Evolutionary conservation across 2,888 invertebrate genomes (phyloP).

Genomic region (Entomobrya proxima): DNA sequence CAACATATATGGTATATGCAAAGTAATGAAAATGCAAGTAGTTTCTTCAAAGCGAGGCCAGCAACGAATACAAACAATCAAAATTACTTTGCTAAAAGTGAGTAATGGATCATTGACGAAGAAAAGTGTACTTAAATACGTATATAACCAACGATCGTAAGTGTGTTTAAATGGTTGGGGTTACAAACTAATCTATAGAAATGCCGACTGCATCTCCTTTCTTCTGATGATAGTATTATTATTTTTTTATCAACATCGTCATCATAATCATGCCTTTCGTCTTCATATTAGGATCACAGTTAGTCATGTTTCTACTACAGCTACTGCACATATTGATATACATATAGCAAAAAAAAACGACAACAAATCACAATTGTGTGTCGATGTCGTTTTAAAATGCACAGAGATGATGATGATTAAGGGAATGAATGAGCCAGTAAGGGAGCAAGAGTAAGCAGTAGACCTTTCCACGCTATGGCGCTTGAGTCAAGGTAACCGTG

Average conservation of each 20-base stretch:
- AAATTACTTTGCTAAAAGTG: too few relatives aligned
- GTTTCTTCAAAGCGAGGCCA: background rate
- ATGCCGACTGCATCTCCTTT: background rate
- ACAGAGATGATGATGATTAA: background rate
- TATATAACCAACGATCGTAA: background rate
- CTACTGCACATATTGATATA: too few relatives aligned
- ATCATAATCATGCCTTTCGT: background rate
- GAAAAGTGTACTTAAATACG: background rate
- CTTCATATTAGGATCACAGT: too few relatives aligned
- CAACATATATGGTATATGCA: background rate
- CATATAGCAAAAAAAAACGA: background rate
- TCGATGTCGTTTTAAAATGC: conserved; percentile 50
- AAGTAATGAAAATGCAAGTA: background rate
- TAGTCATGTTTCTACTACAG: too few relatives aligned
- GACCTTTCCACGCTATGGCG: conserved; percentile 57
- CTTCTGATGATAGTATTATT: background rate
- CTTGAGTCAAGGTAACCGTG: conserved; percentile 67
- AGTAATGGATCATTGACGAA: background rate
- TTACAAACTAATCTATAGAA: background rate
- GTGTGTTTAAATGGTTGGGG: background rate
- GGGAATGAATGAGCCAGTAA: conserved; percentile 44
- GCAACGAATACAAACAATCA: too few relatives aligned
- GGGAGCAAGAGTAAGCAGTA: conserved; percentile 30
- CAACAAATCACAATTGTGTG: conserved; percentile 37
- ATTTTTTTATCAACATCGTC: background rate